Percentiles rank a stretch among this genome's conserved stretches.
Evolutionary conservation across 2,888 invertebrate species (phyloP).

Genomic region (Pherbina coryleti): DNA sequence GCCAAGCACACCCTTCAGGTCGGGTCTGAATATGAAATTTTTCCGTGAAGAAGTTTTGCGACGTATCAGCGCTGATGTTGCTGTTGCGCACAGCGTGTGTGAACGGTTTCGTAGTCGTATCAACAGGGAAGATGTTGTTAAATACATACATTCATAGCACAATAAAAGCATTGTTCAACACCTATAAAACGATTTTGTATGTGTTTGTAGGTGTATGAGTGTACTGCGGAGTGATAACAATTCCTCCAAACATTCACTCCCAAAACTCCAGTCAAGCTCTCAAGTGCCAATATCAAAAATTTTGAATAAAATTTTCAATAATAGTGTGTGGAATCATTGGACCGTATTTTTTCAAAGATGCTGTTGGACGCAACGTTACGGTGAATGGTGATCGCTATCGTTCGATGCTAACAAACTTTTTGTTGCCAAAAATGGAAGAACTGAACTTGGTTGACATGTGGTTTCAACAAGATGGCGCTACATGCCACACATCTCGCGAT

Average conservation of each 20-base stretch:
- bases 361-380: no score
- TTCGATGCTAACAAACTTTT: no score
- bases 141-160: constrained; percentile 12
- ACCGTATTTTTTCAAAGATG: no score
- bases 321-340: no score
- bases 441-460: no score
- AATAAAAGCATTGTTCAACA: constrained; percentile 47
- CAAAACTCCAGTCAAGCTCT: neutral
- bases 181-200: constrained; percentile 44
- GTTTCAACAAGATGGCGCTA: no score
- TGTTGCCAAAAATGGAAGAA: no score
- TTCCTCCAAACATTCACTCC: neutral
- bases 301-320: constrained; percentile 45
- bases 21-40: constrained; percentile 10
- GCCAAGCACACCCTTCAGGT: neutral
- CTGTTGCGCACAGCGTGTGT: constrained; percentile 8
- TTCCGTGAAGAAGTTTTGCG: neutral
- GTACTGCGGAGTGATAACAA: neutral
- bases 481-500: no score
- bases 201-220: neutral
- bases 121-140: neutral
- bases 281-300: constrained; percentile 50
- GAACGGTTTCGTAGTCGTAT: neutral
- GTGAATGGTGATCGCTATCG: no score
- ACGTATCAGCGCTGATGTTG: neutral